A percentile compares a stretch with the other conserved stretches of the same genome.
Conservation (phyloP, 2,888 invertebrate species). For the Psococerastis gibbosa region DNA sequence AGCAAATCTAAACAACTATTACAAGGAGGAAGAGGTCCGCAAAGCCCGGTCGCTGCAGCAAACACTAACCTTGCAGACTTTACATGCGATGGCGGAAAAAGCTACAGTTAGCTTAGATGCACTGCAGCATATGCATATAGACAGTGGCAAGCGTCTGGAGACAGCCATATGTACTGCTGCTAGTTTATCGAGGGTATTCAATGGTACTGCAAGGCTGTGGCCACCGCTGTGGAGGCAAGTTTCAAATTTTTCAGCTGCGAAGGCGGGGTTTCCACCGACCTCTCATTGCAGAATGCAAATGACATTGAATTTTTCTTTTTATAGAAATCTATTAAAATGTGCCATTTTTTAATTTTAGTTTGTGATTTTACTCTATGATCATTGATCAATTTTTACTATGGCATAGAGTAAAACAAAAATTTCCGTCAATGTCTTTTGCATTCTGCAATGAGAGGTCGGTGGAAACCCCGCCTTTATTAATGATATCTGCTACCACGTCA, state of each 20-base stretch:
- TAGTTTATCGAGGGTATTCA: slow-evolving; percentile 34
- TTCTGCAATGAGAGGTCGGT: too few species aligned
- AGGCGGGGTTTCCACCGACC: too few species aligned
- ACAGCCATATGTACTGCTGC: slow-evolving; percentile 47
- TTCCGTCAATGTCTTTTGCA: too few species aligned
- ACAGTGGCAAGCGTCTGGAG: slow-evolving; percentile 39
- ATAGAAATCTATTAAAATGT: too few species aligned
- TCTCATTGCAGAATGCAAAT: too few species aligned
- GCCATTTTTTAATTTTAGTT: too few species aligned
- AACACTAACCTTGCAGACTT: slow-evolving; percentile 32
- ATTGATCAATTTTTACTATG: too few species aligned
- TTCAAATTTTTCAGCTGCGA: background rate
- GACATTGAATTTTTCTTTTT: too few species aligned
- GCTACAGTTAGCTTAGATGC: slow-evolving; percentile 36
- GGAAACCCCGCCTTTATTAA: too few species aligned
- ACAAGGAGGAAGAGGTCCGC: slow-evolving; percentile 9
- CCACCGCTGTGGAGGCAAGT: slow-evolving; percentile 57
- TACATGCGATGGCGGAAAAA: slow-evolving; percentile 34
- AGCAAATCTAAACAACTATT: background rate
- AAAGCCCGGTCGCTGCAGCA: slow-evolving; percentile 5
- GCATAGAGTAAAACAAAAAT: too few species aligned
- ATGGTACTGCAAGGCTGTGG: slow-evolving; percentile 41
- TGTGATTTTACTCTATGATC: too few species aligned
- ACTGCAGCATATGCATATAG: slow-evolving; percentile 30
- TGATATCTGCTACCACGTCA: too few species aligned